Percentiles rank a stretch among this genome's conserved stretches.
Evolutionary conservation across 92 coral and sea anemone genomes (phyloP).

Genomic region (Paragorgia papillata): DNA sequence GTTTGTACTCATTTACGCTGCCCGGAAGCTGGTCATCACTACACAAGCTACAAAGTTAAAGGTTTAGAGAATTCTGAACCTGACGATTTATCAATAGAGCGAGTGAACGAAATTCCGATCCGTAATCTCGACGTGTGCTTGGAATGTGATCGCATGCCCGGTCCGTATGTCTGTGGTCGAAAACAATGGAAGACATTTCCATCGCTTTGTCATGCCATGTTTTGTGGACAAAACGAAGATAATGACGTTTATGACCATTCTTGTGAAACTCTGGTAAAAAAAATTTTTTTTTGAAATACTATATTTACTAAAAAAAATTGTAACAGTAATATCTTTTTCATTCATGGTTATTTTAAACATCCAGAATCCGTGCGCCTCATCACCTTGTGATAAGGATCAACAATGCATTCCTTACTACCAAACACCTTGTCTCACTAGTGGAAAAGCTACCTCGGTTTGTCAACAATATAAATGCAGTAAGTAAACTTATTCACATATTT

Average conservation of each 20-base stretch:
- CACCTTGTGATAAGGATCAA: conserved; percentile 62
- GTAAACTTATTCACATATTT: conserved; percentile 29
- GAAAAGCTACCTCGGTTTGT: conserved; percentile 45
- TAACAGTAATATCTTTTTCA: too few species aligned
- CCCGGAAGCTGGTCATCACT: conserved; percentile 61
- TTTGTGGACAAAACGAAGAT: conserved; percentile 73
- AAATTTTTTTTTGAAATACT: neutral
- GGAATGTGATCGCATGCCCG: conserved; percentile 89
- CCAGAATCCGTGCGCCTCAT: conserved; percentile 74
- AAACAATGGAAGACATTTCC: conserved; percentile 91
- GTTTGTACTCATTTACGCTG: conserved; percentile 90
- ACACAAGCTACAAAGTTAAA: conserved; percentile 64
- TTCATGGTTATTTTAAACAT: too few species aligned
- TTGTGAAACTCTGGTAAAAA: conserved; percentile 65
- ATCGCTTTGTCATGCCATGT: conserved; percentile 83
- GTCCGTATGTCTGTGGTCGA: conserved; percentile 89
- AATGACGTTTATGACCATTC: conserved; percentile 67
- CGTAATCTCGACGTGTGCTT: conserved; percentile 76
- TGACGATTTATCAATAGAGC: conserved; percentile 12
- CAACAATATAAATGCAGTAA: conserved; percentile 84
- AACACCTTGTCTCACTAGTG: conserved; percentile 68
- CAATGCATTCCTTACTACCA: conserved; percentile 67
- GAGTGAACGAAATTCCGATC: conserved; percentile 32
- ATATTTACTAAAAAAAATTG: too few species aligned
- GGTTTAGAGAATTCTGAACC: conserved; percentile 35